phyloP scores from a whole-genome alignment of 1,140 invertebrate genomes.

The Lineus longissimus region DNA sequence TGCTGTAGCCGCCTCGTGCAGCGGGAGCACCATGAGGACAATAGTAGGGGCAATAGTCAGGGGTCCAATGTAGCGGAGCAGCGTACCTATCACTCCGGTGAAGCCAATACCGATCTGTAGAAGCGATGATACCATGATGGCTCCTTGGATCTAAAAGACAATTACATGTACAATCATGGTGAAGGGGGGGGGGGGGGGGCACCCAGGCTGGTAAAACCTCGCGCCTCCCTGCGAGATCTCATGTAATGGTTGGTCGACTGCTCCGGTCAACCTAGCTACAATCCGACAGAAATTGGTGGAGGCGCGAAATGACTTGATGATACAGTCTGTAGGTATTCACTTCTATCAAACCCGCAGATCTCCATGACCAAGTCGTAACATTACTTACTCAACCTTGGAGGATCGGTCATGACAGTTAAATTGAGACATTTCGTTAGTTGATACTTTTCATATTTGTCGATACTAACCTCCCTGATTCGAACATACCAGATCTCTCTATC shows the following conservation, averaged over 20 bases:
- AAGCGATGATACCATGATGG: slow-evolving; percentile 38
- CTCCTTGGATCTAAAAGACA: slow-evolving; percentile 35
- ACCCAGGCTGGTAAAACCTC: background rate
- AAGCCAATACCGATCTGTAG: slow-evolving; percentile 41
- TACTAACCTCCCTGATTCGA: too few species aligned
- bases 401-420: too few species aligned
- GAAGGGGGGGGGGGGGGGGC: background rate
- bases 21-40: slow-evolving; percentile 70
- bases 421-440: too few species aligned
- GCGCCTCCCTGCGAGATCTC: background rate
- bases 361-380: too few species aligned
- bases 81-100: slow-evolving; percentile 67
- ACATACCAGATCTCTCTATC: too few species aligned
- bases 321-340: background rate
- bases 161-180: background rate
- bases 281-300: background rate
- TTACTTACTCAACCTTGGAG: too few species aligned
- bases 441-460: too few species aligned
- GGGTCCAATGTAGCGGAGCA: slow-evolving; percentile 73
- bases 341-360: too few species aligned
- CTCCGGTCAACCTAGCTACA: background rate
- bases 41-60: slow-evolving; percentile 78
- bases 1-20: slow-evolving; percentile 73
- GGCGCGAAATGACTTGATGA: background rate
- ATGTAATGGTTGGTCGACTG: background rate